Evolutionary conservation across 2,888 invertebrate genomes (phyloP), one percentile per base, ranked within the genome.

Genomic region (Spilosoma lubricipeda): DNA sequence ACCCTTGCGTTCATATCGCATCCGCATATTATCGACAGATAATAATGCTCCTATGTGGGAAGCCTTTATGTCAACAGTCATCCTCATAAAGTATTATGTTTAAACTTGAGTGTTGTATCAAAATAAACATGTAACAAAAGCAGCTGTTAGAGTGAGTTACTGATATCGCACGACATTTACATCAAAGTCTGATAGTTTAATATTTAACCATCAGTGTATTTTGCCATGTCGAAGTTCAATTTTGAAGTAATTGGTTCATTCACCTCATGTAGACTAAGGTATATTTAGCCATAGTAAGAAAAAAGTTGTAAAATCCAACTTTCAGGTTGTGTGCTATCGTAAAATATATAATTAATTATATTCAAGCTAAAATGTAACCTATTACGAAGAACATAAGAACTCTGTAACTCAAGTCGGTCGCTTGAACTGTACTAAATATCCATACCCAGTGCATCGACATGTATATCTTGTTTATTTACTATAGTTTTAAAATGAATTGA

Each of bases 281-380:
- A 88, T 90, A 89, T 88, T 91, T 93, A 94, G 93, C 89, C 87
- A 86, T 90, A 89, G 81, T 86, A 84, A 85, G 75, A 39, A 79
- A 83, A 88, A 90, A 91, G 92, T 93, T 91, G 93, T 91, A 83
- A 89, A 87, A 88, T 89, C 89, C 90, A 91, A 93, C 91, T 91
- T 89, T 85, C 88, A 89, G 95, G 95, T 95, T 95, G 94, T 95
- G 94, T 94, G 92, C 91, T 93, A 93, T 87, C 82, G 71, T 87
- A 85, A 88, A 84, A 30, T 70, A 73, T 77, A 74, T 71, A 70
- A 64, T 48, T 64, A 71, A 64, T 48, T 64, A 71, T 45, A 64
- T 68, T 33, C 59, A 65, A 52, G 48, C 18, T 73, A 67, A 67
- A 72, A 73, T 73, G 45, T 66, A 71, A 72, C 64, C 70, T 73